These are phyloP conservation scores for Platypus cylindrus DNA, from an alignment of 2,888 invertebrate genomes.

Conservation along the genomic window DNA sequence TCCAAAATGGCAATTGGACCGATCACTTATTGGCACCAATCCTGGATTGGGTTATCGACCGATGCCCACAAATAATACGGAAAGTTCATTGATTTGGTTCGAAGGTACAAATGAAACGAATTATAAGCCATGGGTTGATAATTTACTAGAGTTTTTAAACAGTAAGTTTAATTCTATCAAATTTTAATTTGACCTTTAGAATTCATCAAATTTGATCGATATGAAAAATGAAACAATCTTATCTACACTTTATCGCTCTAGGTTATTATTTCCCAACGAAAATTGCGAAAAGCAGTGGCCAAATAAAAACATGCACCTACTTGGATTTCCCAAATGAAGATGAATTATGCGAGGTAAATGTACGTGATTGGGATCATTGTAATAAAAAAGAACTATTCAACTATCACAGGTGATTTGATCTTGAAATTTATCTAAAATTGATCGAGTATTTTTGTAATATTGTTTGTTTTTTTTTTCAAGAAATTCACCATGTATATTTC, in stretches of 20 bases:
- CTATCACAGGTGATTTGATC: constrained; percentile 48
- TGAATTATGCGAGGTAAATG: constrained; percentile 77
- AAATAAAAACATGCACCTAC: constrained; percentile 31
- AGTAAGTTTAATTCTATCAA: constrained; percentile 43
- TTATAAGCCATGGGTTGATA: constrained; percentile 66
- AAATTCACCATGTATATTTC: constrained; percentile 84
- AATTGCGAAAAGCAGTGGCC: constrained; percentile 33
- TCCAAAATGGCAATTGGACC: constrained; percentile 78
- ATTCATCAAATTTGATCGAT: constrained; percentile 2
- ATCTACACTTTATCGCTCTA: constrained; percentile 18
- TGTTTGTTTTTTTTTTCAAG: constrained; percentile 23
- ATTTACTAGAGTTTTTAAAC: constrained; percentile 61
- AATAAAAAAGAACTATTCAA: constrained; percentile 76
- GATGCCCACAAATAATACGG: constrained; percentile 73
- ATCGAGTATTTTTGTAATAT: neutral
- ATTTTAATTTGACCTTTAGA: too few relatives aligned
- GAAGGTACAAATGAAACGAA: constrained; percentile 66
- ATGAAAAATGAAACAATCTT: neutral
- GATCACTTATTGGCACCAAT: constrained; percentile 86
- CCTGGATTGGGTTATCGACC: constrained; percentile 95
- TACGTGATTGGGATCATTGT: constrained; percentile 69
- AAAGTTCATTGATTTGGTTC: constrained; percentile 93
- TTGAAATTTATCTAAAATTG: neutral
- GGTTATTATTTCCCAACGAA: constrained; percentile 34
- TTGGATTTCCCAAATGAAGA: constrained; percentile 25